Conservation (phyloP, 2,888 invertebrate genomes). For the Polylopha cassiicola region DNA sequence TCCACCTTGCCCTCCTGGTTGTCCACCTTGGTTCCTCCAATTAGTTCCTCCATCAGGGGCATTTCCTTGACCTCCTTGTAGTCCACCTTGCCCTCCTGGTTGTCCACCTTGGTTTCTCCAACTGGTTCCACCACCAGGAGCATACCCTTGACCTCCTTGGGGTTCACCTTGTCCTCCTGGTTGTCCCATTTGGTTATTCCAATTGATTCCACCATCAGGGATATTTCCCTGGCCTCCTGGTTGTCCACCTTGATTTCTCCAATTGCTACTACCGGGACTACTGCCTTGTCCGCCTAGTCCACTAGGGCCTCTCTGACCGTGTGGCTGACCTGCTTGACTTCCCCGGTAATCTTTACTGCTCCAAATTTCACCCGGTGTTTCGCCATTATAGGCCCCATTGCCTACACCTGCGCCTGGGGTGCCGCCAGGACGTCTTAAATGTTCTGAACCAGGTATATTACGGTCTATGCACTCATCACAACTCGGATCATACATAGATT, state of each 20-base stretch:
- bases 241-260: conserved; percentile 16
- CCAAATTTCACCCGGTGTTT: no score
- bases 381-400: no score
- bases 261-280: no score
- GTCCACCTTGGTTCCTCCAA: conserved; percentile 2
- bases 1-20: conserved; percentile 5
- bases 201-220: conserved; percentile 9
- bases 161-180: conserved; percentile 8
- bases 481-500: conserved; percentile 81
- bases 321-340: no score
- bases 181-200: conserved; percentile 15
- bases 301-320: no score
- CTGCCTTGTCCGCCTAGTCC: no score
- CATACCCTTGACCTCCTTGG: background rate
- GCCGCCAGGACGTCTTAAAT: conserved; percentile 37
- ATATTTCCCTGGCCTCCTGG: no score
- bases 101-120: no score
- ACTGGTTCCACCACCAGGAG: conserved; percentile 6
- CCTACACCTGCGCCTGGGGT: no score
- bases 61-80: conserved; percentile 16
- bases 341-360: no score
- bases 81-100: conserved; percentile 14
- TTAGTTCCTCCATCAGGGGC: conserved; percentile 17
- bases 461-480: conserved; percentile 81
- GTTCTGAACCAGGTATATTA: conserved; percentile 41